phyloP scores from a whole-genome alignment of 2,888 invertebrate genomes.

The Himalopsyche anomala region DNA sequence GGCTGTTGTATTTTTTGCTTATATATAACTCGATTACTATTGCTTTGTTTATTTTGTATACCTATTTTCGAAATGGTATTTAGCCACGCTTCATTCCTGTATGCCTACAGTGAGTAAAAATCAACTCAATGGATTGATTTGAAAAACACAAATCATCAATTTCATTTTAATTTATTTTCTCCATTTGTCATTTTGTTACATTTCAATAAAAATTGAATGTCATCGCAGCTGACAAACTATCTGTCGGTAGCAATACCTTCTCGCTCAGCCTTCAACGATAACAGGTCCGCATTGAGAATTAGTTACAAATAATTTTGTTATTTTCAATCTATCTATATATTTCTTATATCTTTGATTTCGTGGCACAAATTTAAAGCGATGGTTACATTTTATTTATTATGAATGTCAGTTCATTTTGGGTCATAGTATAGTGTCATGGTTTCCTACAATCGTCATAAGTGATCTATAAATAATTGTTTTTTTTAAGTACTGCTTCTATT shows the following conservation, averaged over 20 bases:
- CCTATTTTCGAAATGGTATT: constrained; percentile 17
- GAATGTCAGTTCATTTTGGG: too few relatives aligned
- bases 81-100: not conserved
- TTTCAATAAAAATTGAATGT: constrained; percentile 63
- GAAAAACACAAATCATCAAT: constrained; percentile 59
- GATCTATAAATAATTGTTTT: too few relatives aligned
- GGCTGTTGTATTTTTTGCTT: too few relatives aligned
- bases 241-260: constrained; percentile 42
- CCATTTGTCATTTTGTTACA: constrained; percentile 63
- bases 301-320: not conserved
- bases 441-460: too few relatives aligned
- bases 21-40: not conserved
- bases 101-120: constrained; percentile 16
- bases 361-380: too few relatives aligned
- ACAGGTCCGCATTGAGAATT: constrained; percentile 28
- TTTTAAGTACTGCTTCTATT: too few relatives aligned
- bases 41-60: constrained; percentile 12
- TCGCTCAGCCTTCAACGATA: constrained; percentile 45
- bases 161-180: constrained; percentile 64
- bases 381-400: too few relatives aligned
- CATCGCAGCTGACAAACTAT: constrained; percentile 63
- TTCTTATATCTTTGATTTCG: too few relatives aligned
- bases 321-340: too few relatives aligned
- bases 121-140: constrained; percentile 48
- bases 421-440: too few relatives aligned